Evolutionary conservation across 2,888 invertebrate genomes (phyloP).

Genomic region (Hyposoter didymator): DNA sequence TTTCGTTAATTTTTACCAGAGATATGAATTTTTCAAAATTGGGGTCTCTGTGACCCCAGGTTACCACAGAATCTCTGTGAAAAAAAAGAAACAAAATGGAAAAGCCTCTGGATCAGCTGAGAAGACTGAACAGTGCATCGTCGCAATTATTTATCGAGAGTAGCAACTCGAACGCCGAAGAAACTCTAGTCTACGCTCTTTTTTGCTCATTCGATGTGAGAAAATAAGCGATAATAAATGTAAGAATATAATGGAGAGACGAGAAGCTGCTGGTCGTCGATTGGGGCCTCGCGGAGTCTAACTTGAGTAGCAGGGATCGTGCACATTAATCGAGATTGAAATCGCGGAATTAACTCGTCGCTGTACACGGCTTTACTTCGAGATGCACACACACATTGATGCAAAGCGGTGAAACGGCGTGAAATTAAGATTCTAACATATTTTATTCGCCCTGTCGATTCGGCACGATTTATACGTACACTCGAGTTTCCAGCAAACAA

Average conservation of each 20-base stretch:
- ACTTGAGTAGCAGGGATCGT: constrained; percentile 50
- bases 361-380: constrained; percentile 32
- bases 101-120: background rate
- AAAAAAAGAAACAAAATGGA: background rate
- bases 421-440: background rate
- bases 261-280: constrained; percentile 50
- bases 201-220: background rate
- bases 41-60: too few relatives aligned
- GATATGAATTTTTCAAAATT: too few relatives aligned
- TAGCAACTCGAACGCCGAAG: background rate
- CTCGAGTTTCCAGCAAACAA: background rate
- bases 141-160: background rate
- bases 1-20: too few relatives aligned
- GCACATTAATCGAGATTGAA: constrained; percentile 75
- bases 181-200: constrained; percentile 7
- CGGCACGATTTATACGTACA: background rate
- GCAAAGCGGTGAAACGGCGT: background rate
- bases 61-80: too few relatives aligned
- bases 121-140: too few relatives aligned
- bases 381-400: constrained; percentile 18
- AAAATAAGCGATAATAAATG: constrained; percentile 53
- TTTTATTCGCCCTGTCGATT: background rate
- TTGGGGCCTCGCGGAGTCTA: background rate
- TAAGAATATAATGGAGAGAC: constrained; percentile 52
- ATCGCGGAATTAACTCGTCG: constrained; percentile 75